Evolutionary conservation across 2,888 invertebrate species (phyloP).

Genomic region (Anodontia alba): DNA sequence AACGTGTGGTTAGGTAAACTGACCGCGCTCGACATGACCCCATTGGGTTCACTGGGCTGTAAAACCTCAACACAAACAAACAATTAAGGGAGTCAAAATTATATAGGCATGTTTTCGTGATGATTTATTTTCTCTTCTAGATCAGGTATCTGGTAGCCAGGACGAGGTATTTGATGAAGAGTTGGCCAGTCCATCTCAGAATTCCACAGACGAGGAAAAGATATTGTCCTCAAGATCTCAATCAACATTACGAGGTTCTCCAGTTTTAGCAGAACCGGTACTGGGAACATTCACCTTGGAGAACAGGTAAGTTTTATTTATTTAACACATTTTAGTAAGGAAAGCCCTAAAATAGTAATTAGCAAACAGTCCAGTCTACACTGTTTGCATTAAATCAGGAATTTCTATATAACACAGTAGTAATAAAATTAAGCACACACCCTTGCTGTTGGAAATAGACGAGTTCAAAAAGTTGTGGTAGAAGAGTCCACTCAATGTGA

Average conservation of each 20-base stretch:
- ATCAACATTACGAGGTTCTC: constrained; percentile 39
- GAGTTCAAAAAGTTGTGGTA: no score
- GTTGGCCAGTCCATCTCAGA: constrained; percentile 84
- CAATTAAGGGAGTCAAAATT: no score
- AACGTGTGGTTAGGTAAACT: no score
- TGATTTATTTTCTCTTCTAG: background rate
- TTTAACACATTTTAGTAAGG: no score
- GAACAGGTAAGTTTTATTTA: constrained; percentile 76
- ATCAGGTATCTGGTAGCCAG: background rate
- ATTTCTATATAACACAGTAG: no score
- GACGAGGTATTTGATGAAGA: constrained; percentile 36
- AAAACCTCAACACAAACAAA: no score
- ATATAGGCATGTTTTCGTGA: no score
- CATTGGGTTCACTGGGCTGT: no score
- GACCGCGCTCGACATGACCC: no score
- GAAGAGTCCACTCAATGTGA: no score
- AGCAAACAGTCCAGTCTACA: background rate
- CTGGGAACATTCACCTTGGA: constrained; percentile 81
- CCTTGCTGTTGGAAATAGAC: no score
- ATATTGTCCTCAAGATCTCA: constrained; percentile 66
- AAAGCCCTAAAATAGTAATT: no score
- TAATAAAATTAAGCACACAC: background rate
- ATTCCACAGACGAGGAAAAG: constrained; percentile 97
- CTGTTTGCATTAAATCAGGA: background rate
- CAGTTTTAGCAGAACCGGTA: constrained; percentile 48